Evolutionary conservation across 1,140 invertebrate genomes (phyloP).

Genomic region (Eufriesea mexicana): DNA sequence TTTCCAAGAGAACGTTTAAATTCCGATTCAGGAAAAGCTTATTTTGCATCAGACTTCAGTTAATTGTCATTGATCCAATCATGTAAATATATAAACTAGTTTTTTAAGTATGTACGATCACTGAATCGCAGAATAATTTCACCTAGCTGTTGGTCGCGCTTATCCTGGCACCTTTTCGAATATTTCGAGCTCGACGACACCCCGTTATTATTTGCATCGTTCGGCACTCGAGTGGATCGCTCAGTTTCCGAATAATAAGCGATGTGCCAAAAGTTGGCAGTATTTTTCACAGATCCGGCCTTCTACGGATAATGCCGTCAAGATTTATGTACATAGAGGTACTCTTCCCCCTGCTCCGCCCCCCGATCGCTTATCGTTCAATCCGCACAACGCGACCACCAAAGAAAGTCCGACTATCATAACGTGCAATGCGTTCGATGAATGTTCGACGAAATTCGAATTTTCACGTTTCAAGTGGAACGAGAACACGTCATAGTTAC

Average conservation of each 20-base stretch:
- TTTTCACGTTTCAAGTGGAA: constrained; percentile 1
- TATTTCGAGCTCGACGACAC: background rate
- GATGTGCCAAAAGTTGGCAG: constrained; percentile 41
- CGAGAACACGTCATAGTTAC: too few relatives aligned
- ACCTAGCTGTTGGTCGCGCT: constrained; percentile 15
- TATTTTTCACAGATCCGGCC: constrained; percentile 42
- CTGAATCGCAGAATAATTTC: constrained; percentile 10
- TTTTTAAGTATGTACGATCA: background rate
- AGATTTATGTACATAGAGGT: constrained; percentile 54
- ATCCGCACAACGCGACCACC: background rate
- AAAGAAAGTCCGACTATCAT: constrained; percentile 44
- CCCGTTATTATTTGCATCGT: constrained; percentile 25
- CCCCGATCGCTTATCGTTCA: background rate
- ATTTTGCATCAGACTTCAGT: too few relatives aligned
- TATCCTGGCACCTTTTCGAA: background rate
- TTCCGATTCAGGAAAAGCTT: too few relatives aligned
- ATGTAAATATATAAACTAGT: too few relatives aligned
- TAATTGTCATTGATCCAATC: too few relatives aligned
- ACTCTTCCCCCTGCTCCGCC: constrained; percentile 1
- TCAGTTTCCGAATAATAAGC: constrained; percentile 48
- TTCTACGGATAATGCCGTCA: constrained; percentile 34
- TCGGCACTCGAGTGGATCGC: constrained; percentile 6
- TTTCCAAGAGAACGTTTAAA: too few relatives aligned
- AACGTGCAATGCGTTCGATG: constrained; percentile 36
- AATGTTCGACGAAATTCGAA: background rate